phyloP scores from a whole-genome alignment of 1,140 invertebrate species.

The Drosophila subobscura region DNA sequence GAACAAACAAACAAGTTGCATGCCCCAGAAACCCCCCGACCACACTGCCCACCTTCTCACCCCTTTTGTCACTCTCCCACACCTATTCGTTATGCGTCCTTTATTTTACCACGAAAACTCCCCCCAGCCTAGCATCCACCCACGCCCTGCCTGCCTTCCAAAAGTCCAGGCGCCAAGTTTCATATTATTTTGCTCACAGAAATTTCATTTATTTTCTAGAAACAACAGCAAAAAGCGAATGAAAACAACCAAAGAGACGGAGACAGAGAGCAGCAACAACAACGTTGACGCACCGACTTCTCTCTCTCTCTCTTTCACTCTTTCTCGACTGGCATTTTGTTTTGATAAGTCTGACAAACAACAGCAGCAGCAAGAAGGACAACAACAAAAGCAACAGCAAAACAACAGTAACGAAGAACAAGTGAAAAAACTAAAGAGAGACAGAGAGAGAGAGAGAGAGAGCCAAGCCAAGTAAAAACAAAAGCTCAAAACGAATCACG shows the following conservation, averaged over 20 bases:
- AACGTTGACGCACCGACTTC: conserved; percentile 24
- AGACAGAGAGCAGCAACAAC: conserved; percentile 36
- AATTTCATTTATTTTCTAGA: conserved; percentile 68
- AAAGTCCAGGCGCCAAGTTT: conserved; percentile 53
- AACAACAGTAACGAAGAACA: conserved; percentile 26
- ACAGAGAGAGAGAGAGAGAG: no score
- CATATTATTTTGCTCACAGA: conserved; percentile 49
- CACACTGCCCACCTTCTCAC: neutral
- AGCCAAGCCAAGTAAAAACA: conserved; percentile 62
- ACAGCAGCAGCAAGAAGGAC: conserved; percentile 24
- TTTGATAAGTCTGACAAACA: conserved; percentile 77
- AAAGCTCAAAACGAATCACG: conserved; percentile 69
- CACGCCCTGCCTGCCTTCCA: conserved; percentile 1
- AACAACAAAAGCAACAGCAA: conserved; percentile 52
- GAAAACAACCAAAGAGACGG: conserved; percentile 41
- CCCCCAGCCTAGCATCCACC: conserved; percentile 9
- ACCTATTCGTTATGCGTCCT: no score
- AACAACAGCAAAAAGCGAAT: conserved; percentile 56
- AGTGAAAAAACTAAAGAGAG: no score
- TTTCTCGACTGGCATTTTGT: conserved; percentile 62
- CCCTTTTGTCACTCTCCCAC: no score
- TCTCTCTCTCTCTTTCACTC: neutral
- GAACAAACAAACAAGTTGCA: conserved; percentile 64
- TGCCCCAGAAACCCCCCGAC: conserved; percentile 19
- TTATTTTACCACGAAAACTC: no score